phyloP scores from a whole-genome alignment of 1,140 invertebrate species.

The Tetranychus cinnabarinus region DNA sequence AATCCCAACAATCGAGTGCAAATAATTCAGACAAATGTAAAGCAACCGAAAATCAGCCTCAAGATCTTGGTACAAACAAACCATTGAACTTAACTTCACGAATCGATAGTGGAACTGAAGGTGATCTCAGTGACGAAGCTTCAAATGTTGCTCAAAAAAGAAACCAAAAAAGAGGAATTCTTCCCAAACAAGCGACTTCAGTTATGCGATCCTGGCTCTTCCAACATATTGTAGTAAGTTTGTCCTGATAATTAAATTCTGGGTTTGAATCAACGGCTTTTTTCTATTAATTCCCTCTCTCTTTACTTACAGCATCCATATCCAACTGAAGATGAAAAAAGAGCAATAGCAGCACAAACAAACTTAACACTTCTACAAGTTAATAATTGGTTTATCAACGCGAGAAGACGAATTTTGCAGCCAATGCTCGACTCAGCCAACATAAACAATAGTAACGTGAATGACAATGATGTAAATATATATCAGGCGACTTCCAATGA shows the following conservation, averaged over 20 bases:
- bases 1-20: too few species aligned
- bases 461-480: background rate
- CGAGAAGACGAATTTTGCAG: conserved; percentile 63
- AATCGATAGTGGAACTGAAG: conserved; percentile 1
- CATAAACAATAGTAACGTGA: background rate
- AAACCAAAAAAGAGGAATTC: conserved; percentile 77
- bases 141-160: conserved; percentile 22
- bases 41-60: too few species aligned
- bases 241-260: background rate
- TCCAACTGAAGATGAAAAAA: conserved; percentile 99
- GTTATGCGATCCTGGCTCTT: conserved; percentile 99
- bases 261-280: too few species aligned
- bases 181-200: conserved; percentile 98
- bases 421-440: conserved; percentile 46
- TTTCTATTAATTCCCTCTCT: background rate
- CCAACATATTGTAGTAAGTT: conserved; percentile 83
- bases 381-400: conserved; percentile 39
- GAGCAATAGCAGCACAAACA: conserved; percentile 97
- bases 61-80: too few species aligned
- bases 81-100: too few species aligned
- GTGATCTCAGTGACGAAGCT: conserved; percentile 2
- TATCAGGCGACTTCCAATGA: too few species aligned
- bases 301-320: conserved; percentile 52
- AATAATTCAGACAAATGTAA: too few species aligned
- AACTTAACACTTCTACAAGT: conserved; percentile 99